Conservation (phyloP, 1,140 invertebrate genomes). For the Dufourea novaeangliae region DNA sequence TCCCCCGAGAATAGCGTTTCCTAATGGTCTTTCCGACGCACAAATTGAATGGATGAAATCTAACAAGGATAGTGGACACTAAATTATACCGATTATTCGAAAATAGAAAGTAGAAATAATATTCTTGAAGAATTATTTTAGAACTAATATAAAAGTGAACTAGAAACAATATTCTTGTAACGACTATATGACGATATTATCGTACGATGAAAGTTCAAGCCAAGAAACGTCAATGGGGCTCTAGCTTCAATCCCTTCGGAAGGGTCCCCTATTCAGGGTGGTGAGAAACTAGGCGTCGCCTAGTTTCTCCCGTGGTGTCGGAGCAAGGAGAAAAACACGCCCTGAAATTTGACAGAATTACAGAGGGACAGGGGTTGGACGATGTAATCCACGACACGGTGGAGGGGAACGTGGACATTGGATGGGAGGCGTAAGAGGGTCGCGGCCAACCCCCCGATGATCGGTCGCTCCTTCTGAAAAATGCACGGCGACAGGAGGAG, state of each 20-base stretch:
- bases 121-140: too few species aligned
- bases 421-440: background rate
- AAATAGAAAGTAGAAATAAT: too few species aligned
- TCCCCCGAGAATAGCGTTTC: background rate
- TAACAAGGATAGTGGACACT: too few species aligned
- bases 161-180: too few species aligned
- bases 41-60: background rate
- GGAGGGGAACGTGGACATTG: background rate
- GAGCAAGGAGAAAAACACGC: background rate
- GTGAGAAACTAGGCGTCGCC: background rate
- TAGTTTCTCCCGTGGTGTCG: background rate
- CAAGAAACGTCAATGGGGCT: too few species aligned
- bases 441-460: constrained; percentile 24
- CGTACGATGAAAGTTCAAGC: too few species aligned
- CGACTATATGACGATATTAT: too few species aligned
- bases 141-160: too few species aligned
- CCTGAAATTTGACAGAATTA: background rate
- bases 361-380: background rate
- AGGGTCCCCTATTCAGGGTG: too few species aligned
- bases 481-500: constrained; percentile 44
- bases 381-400: background rate
- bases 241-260: background rate
- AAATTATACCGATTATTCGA: too few species aligned
- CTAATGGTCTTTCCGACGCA: background rate
- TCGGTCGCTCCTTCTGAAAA: constrained; percentile 37